Evolutionary conservation across 2,888 invertebrate species (phyloP).

Genomic region (Podotricha telesiphe): DNA sequence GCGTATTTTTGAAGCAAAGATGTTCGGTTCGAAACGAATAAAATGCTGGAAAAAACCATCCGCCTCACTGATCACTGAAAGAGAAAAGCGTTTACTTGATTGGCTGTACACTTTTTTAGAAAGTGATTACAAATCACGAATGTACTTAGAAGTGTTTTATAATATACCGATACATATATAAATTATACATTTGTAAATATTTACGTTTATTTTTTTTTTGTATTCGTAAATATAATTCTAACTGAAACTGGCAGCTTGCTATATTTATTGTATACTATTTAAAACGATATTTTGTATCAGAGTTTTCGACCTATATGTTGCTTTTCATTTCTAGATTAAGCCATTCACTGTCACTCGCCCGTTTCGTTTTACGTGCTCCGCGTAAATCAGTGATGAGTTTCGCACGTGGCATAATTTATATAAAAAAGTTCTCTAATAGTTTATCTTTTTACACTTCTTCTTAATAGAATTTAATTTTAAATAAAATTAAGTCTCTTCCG

Average conservation of each 20-base stretch:
- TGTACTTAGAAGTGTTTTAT: background rate
- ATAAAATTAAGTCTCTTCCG: too few relatives aligned
- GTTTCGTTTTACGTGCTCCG: constrained; percentile 19
- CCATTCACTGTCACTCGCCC: constrained; percentile 21
- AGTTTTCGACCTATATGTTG: constrained; percentile 16
- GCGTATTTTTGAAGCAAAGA: background rate
- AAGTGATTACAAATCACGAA: background rate
- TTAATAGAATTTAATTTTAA: too few relatives aligned
- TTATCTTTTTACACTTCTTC: background rate
- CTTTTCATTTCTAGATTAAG: constrained; percentile 26
- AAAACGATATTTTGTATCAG: constrained; percentile 14
- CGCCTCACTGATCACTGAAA: constrained; percentile 15
- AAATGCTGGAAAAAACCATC: background rate
- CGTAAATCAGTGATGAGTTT: constrained; percentile 18
- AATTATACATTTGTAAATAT: too few relatives aligned
- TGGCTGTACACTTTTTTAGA: background rate
- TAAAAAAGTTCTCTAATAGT: background rate
- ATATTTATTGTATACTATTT: background rate
- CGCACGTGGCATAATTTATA: constrained; percentile 4
- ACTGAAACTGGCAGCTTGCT: background rate
- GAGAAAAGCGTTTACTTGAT: constrained; percentile 1
- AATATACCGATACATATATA: background rate
- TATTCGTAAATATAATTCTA: background rate
- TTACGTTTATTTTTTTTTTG: too few relatives aligned
- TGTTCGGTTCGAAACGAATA: background rate